Conservation (phyloP, 2,797 vertebrate genomes). For the Enteromius thamalakanensis region DNA sequence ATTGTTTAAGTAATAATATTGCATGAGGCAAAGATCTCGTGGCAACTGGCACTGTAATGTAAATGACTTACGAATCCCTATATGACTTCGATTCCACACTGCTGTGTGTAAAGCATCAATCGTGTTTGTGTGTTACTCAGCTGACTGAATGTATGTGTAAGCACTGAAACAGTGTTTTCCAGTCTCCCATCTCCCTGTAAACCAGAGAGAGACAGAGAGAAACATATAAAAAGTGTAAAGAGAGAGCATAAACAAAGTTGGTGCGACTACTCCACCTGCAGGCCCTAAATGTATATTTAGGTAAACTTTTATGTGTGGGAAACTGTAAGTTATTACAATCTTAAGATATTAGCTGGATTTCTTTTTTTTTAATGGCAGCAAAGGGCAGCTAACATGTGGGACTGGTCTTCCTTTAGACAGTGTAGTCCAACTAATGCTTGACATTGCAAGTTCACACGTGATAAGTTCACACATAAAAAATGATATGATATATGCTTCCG, state of each 20-base stretch:
- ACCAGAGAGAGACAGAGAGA: constrained; percentile 52
- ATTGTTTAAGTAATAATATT: background rate
- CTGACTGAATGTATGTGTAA: constrained; percentile 52
- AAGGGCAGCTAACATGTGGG: background rate
- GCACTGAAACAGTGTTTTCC: constrained; percentile 80
- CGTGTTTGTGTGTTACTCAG: constrained; percentile 33
- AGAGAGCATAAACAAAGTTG: constrained; percentile 68
- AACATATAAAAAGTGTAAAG: constrained; percentile 1
- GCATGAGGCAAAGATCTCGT: background rate
- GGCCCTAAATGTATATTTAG: constrained; percentile 60
- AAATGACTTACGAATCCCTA: constrained; percentile 24
- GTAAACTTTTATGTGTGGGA: constrained; percentile 40
- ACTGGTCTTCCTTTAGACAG: background rate
- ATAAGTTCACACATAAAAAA: background rate
- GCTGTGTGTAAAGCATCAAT: constrained; percentile 29
- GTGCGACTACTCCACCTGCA: constrained; percentile 83
- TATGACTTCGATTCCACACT: constrained; percentile 54
- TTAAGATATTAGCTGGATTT: background rate
- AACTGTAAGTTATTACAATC: background rate
- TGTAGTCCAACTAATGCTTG: background rate
- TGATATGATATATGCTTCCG: background rate
- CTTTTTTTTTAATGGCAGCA: background rate
- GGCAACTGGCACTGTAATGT: constrained; percentile 9
- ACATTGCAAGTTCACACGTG: background rate
- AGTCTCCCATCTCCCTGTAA: constrained; percentile 63